These are phyloP conservation scores for Pseudopleuronectes americanus DNA, from an alignment of 2,797 vertebrate species.

Conservation along the genomic window DNA sequence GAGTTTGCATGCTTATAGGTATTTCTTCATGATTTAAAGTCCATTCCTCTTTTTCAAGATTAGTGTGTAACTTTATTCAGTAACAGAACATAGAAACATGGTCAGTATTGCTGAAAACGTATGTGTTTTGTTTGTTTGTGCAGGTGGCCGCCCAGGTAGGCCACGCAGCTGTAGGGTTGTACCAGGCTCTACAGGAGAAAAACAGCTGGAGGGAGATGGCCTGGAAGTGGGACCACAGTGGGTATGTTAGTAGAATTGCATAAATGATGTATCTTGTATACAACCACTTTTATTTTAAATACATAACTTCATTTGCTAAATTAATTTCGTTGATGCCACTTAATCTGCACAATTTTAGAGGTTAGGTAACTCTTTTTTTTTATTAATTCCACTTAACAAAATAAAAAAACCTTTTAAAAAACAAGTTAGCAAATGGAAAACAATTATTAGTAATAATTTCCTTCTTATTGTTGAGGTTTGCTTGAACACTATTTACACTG, in stretches of 20 bases:
- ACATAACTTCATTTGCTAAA: no score
- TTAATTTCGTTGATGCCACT: neutral
- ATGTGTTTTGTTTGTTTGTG: slow-evolving; percentile 29
- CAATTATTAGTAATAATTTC: neutral
- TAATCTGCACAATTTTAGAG: neutral
- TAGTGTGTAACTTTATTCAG: neutral
- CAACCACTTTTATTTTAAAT: no score
- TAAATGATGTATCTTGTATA: neutral
- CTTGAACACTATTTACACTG: no score
- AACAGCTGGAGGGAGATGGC: slow-evolving; percentile 86
- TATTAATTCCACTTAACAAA: neutral
- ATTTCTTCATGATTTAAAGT: neutral
- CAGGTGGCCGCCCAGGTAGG: slow-evolving; percentile 89
- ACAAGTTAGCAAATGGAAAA: neutral
- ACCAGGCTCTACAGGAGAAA: slow-evolving; percentile 86
- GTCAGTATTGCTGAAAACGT: neutral
- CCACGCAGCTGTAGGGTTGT: slow-evolving; percentile 87
- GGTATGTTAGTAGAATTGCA: slow-evolving; percentile 69
- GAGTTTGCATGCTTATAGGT: neutral
- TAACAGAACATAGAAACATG: neutral
- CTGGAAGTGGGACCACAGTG: slow-evolving; percentile 87
- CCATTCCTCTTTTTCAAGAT: neutral
- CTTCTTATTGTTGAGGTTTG: neutral
- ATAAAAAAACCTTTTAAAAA: no score
- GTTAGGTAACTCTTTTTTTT: neutral